Evolutionary conservation across 2,113 vertebrate genomes (phyloP).

Genomic region (Pseudopodoces humilis): DNA sequence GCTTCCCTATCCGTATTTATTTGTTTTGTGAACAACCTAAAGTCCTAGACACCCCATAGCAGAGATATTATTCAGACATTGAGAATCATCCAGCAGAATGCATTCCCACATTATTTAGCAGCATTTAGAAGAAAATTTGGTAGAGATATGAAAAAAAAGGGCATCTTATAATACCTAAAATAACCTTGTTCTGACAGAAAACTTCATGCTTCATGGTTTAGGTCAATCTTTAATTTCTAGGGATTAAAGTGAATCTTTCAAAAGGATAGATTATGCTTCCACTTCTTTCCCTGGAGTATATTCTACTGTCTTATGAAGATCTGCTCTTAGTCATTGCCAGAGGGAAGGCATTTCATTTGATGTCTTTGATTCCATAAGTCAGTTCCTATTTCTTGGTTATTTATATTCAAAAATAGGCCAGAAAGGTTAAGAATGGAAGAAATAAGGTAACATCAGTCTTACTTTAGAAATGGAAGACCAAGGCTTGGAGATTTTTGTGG

Average conservation of each 20-base stretch:
- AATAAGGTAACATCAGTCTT: background rate
- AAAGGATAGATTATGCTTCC: background rate
- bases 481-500: background rate
- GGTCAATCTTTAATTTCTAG: constrained; percentile 44
- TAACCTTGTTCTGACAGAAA: background rate
- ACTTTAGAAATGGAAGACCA: background rate
- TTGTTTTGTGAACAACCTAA: background rate
- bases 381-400: background rate
- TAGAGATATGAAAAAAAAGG: background rate
- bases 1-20: background rate
- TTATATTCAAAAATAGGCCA: constrained; percentile 15
- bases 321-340: constrained; percentile 14
- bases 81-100: background rate
- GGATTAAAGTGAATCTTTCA: constrained; percentile 32
- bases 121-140: background rate
- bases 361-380: constrained; percentile 1
- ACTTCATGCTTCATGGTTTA: constrained; percentile 15
- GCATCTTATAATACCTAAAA: background rate
- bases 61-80: background rate
- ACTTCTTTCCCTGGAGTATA: background rate
- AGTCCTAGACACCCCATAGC: background rate
- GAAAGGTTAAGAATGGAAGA: constrained; percentile 1
- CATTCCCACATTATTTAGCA: background rate
- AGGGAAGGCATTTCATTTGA: constrained; percentile 24
- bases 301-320: constrained; percentile 6